phyloP scores from a whole-genome alignment of 2,797 vertebrate genomes.

The Coregonus ussuriensis region DNA sequence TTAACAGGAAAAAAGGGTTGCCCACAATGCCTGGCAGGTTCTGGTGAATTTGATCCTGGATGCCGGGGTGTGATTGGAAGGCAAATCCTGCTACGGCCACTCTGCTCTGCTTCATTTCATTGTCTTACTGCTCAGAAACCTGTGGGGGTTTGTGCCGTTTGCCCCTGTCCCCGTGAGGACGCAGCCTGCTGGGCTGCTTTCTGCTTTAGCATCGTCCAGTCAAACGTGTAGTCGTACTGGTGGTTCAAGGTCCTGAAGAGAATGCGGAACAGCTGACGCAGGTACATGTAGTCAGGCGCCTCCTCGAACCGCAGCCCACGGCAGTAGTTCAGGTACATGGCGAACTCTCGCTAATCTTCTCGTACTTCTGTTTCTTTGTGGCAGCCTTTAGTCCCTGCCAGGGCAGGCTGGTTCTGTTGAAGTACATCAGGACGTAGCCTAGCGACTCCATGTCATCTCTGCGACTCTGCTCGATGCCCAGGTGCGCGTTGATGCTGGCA shows the following conservation, averaged over 20 bases:
- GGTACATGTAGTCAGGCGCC: slow-evolving; percentile 99
- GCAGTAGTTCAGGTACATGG: slow-evolving; percentile 99
- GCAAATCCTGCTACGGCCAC: slow-evolving; percentile 85
- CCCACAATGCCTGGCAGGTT: slow-evolving; percentile 85
- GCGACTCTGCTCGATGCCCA: slow-evolving; percentile 99
- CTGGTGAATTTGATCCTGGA: slow-evolving; percentile 89
- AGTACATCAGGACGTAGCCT: slow-evolving; percentile 99
- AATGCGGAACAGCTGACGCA: slow-evolving; percentile 99
- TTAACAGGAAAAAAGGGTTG: slow-evolving; percentile 88
- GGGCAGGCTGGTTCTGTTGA: slow-evolving; percentile 99
- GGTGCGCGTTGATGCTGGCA: slow-evolving; percentile 98
- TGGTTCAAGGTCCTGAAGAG: slow-evolving; percentile 99
- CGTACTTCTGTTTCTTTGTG: slow-evolving; percentile 99
- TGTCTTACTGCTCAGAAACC: slow-evolving; percentile 88
- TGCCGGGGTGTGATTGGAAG: slow-evolving; percentile 82
- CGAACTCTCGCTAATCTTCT: slow-evolving; percentile 99
- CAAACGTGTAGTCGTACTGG: slow-evolving; percentile 99
- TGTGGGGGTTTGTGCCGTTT: slow-evolving; percentile 99
- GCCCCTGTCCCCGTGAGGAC: slow-evolving; percentile 98
- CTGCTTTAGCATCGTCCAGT: slow-evolving; percentile 99
- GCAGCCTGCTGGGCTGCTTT: slow-evolving; percentile 99
- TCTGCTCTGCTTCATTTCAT: slow-evolving; percentile 86
- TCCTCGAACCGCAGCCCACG: slow-evolving; percentile 98
- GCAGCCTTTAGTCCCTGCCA: slow-evolving; percentile 99
- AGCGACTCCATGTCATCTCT: slow-evolving; percentile 99